Conservation (phyloP, 2,797 vertebrate genomes). For the Prunella strophiata region DNA sequence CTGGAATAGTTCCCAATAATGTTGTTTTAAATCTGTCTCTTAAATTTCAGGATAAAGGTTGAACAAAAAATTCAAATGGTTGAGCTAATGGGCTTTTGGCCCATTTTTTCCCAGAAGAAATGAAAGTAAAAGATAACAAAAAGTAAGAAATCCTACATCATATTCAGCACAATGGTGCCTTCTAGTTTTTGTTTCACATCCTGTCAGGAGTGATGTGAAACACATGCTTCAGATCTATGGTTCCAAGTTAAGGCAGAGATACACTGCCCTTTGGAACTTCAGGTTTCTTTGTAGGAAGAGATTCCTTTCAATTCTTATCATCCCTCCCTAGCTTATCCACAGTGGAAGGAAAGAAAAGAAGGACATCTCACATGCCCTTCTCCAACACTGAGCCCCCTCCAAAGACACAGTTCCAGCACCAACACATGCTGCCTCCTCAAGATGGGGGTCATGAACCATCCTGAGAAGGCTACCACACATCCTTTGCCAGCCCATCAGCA, state of each 20-base stretch:
- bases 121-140: not conserved
- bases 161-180: not conserved
- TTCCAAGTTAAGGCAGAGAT: not conserved
- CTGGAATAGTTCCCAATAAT: not conserved
- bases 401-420: not conserved
- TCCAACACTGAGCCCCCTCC: not conserved
- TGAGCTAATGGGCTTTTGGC: not conserved
- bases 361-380: not conserved
- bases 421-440: accelerated
- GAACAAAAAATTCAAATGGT: not conserved
- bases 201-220: not conserved
- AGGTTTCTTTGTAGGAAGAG: not conserved
- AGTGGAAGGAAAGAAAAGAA: not conserved
- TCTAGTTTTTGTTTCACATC: not conserved
- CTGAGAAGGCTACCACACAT: not conserved
- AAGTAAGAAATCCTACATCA: not conserved
- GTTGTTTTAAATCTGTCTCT: not conserved
- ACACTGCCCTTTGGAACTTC: not conserved
- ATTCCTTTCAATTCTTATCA: not conserved
- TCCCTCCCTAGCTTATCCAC: too few relatives aligned
- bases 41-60: not conserved
- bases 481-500: accelerated
- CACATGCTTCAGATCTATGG: not conserved
- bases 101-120: not conserved
- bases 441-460: not conserved